Base-by-base conservation (phyloP, 2,888 invertebrate species). In the Dysmachus trigonus region DNA sequence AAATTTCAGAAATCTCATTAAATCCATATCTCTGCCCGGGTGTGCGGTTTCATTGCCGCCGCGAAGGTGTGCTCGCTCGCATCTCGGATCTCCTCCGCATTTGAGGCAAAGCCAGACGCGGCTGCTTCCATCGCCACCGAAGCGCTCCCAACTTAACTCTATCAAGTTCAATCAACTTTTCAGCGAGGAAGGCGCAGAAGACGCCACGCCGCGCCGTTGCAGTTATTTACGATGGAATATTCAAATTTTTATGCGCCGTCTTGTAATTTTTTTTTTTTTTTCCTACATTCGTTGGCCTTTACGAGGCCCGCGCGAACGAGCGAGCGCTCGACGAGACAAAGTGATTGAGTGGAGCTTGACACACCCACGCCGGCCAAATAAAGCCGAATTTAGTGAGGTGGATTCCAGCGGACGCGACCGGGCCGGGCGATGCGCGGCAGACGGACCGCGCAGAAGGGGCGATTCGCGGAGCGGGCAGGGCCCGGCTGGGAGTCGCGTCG, bases 1-100 rank as follows among this genome's bases (percentile, higher is more conserved):
- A 77, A 77, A 77, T 77, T 77, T 77, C 77, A 77, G n/a, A 77
- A 77, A 77, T 77, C 47, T 77, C 77, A 77, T 77, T 41, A 73
- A 33, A 77, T 41, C 47, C 47, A 77, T 77, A 77, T 77, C 77
- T 77, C 77, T 77, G 41, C 27, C 30, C 47, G n/a, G n/a, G 27
- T 62, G 73, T 73, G 33, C 51, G 22, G 30, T 77, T 77, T 77
- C 47, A 77, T 77, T 77, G 41, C 77, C 30, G 18, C 10, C 30
- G 18, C 10, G 18, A 27, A 18, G 62, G 62, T 62, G 62, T 22
- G 27, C 62, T 62, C 62, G 10, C 62, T n/a, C 7, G 7, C 7
- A 18, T 15, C n/a, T n/a, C 51, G 51, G 15, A 22, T 47, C 47
- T 47, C 47, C 47, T 47, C 47, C 27, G 62, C 62, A n/a, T n/a